Evolutionary conservation across 2,113 vertebrate species (phyloP).

Genomic region (Mus spicilegus): DNA sequence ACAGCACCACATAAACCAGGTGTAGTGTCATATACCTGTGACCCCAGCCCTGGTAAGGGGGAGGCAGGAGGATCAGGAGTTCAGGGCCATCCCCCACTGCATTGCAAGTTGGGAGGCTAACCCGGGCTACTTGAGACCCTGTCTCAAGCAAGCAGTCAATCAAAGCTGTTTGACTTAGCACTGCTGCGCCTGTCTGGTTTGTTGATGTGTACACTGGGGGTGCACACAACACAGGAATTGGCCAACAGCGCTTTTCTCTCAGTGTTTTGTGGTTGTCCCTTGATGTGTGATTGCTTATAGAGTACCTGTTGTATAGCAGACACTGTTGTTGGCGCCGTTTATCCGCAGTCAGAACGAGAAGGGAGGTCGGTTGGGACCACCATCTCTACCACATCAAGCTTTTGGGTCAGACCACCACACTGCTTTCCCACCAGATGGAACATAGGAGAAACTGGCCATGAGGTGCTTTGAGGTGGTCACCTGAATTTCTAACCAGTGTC

Average conservation of each 20-base stretch:
- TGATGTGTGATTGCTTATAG: rapidly evolving
- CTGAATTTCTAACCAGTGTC: background rate
- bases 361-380: background rate
- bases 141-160: background rate
- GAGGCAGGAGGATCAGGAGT: background rate
- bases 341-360: background rate
- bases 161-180: no score
- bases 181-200: background rate
- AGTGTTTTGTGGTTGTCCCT: no score
- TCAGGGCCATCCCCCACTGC: background rate
- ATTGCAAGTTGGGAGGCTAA: background rate
- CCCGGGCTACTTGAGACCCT: background rate
- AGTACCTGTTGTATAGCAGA: background rate
- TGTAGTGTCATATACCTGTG: background rate
- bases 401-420: background rate
- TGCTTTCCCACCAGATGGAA: background rate
- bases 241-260: background rate
- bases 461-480: background rate
- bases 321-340: background rate
- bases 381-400: background rate
- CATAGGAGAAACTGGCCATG: rapidly evolving
- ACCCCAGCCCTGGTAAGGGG: background rate
- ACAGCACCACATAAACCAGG: no score
- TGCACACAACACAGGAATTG: no score
- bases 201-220: no score